Conservation (phyloP, 1,140 invertebrate species). For the Nymphalis io region DNA sequence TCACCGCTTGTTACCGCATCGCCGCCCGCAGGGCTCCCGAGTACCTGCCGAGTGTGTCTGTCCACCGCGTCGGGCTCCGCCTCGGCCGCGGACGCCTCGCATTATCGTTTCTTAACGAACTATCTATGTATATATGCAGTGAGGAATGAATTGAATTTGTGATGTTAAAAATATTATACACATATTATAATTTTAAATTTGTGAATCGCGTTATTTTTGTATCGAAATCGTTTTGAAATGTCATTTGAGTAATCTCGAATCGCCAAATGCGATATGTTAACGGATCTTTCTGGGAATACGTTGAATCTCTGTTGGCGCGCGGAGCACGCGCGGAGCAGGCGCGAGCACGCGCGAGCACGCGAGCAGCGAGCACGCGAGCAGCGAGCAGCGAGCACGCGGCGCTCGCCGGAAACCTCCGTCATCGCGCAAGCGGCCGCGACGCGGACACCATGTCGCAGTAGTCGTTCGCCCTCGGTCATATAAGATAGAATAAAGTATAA, state of each 20-base stretch:
- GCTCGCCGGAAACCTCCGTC: too few species aligned
- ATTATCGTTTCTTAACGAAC: conserved; percentile 4
- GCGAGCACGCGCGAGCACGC: conserved; percentile 4
- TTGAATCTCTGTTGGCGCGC: conserved; percentile 38
- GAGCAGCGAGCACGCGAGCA: too few species aligned
- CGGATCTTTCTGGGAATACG: conserved; percentile 24
- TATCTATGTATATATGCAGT: conserved; percentile 74
- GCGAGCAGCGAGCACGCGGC: conserved; percentile 9
- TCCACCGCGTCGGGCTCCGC: neutral
- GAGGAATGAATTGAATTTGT: conserved; percentile 56
- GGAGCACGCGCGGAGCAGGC: conserved; percentile 6
- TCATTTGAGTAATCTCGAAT: conserved; percentile 48
- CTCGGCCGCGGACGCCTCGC: conserved; percentile 29
- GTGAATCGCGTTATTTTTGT: conserved; percentile 68
- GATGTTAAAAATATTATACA: conserved; percentile 60
- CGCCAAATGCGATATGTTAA: conserved; percentile 1
- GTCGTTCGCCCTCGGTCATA: neutral
- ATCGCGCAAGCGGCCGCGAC: conserved; percentile 31
- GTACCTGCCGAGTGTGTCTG: neutral
- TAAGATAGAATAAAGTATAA: conserved; percentile 50
- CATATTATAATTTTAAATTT: conserved; percentile 62
- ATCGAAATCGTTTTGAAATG: conserved; percentile 60
- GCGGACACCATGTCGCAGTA: conserved; percentile 33
- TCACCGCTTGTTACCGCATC: conserved; percentile 71
- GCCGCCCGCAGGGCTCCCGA: conserved; percentile 39